phyloP scores from a whole-genome alignment of 2,888 invertebrate species.

The Dendrolimus pini region DNA sequence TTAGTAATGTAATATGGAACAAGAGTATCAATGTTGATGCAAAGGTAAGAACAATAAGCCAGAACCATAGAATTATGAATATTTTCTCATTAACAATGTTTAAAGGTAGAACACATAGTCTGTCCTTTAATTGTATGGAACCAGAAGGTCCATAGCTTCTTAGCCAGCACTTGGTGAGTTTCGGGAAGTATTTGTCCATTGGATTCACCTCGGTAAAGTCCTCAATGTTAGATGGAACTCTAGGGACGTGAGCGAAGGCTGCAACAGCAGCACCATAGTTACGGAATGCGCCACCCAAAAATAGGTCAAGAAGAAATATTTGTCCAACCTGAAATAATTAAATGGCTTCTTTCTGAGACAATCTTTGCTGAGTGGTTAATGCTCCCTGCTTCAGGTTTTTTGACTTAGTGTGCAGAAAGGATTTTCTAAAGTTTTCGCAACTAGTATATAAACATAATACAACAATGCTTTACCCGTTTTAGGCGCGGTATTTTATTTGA shows the following conservation, averaged over 20 bases:
- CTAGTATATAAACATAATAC: too few relatives aligned
- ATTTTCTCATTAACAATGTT: conserved; percentile 89
- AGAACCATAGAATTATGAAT: conserved; percentile 84
- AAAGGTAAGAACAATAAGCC: conserved; percentile 80
- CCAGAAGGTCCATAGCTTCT: conserved; percentile 78
- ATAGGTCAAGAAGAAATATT: conserved; percentile 81
- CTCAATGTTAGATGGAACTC: conserved; percentile 29
- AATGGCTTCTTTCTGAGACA: not conserved
- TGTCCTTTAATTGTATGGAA: conserved; percentile 72
- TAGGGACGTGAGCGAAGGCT: conserved; percentile 56
- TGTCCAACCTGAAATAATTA: conserved; percentile 74
- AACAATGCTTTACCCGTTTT: too few relatives aligned
- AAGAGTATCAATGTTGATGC: conserved; percentile 79
- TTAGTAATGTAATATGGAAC: conserved; percentile 78
- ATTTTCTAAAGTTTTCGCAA: too few relatives aligned
- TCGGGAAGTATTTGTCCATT: conserved; percentile 82
- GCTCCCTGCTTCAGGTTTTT: too few relatives aligned
- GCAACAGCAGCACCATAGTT: conserved; percentile 76
- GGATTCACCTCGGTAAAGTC: conserved; percentile 74
- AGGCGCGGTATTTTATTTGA: too few relatives aligned
- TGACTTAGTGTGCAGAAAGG: too few relatives aligned
- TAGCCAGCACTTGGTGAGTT: conserved; percentile 80
- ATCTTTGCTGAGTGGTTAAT: not conserved
- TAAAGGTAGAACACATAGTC: conserved; percentile 84
- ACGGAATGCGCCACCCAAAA: conserved; percentile 79